phyloP scores from a whole-genome alignment of 2,888 invertebrate genomes.

The Dioctria rufipes region DNA sequence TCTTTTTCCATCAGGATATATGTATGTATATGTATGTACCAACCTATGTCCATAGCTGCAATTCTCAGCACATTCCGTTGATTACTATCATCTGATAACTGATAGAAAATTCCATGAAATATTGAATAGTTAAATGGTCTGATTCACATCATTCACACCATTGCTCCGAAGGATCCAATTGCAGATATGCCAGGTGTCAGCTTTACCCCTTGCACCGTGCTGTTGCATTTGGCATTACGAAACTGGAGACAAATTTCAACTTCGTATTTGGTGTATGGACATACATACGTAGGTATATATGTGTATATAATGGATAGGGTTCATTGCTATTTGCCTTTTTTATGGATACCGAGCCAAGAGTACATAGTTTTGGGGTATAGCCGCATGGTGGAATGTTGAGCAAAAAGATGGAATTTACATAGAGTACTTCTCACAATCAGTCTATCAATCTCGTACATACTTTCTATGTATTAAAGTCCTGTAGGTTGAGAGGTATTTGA shows the following conservation, averaged over 20 bases:
- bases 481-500: no score
- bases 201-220: neutral
- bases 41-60: neutral
- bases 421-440: no score
- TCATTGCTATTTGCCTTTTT: no score
- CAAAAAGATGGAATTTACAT: no score
- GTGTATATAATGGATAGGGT: no score
- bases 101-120: slow-evolving; percentile 60
- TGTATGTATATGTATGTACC: neutral
- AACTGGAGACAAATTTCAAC: neutral
- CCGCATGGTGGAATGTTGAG: no score
- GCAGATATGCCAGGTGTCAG: slow-evolving; percentile 20
- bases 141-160: slow-evolving; percentile 51
- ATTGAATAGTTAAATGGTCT: slow-evolving; percentile 60
- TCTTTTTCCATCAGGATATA: no score
- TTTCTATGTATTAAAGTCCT: no score
- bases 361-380: no score
- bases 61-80: slow-evolving; percentile 2
- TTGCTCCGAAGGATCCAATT: slow-evolving; percentile 9
- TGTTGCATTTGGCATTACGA: neutral
- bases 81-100: slow-evolving; percentile 36
- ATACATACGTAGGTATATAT: no score
- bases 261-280: neutral
- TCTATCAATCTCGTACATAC: no score
- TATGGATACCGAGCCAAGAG: no score